Percentiles rank a stretch among this genome's conserved stretches.
Evolutionary conservation across 2,888 invertebrate species (phyloP).

Genomic region (Drosophila paucipuncta): DNA sequence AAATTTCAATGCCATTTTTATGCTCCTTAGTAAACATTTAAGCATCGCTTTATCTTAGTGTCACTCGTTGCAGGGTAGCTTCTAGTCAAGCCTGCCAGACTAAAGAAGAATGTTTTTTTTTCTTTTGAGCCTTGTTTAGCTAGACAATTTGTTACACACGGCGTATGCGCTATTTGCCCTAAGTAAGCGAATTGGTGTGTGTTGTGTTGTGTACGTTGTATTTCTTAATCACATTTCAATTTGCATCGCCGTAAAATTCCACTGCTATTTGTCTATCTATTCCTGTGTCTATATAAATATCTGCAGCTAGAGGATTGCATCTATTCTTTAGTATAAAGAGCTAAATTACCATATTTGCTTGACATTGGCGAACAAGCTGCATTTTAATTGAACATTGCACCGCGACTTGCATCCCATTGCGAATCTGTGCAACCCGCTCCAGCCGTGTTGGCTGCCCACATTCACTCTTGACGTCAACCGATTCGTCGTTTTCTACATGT

Average conservation of each 20-base stretch:
- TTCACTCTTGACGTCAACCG: slow-evolving; percentile 67
- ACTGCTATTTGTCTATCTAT: slow-evolving; percentile 9
- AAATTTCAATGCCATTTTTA: background rate
- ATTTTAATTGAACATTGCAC: slow-evolving; percentile 50
- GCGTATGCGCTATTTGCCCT: slow-evolving; percentile 64
- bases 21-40: background rate
- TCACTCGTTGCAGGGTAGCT: background rate
- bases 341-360: slow-evolving; percentile 37
- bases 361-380: slow-evolving; percentile 35
- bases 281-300: background rate
- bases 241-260: slow-evolving; percentile 48
- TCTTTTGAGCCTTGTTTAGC: slow-evolving; percentile 14
- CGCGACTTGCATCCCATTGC: slow-evolving; percentile 12
- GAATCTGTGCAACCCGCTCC: slow-evolving; percentile 1
- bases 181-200: slow-evolving; percentile 7
- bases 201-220: background rate
- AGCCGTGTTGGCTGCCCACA: slow-evolving; percentile 1
- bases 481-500: slow-evolving; percentile 42
- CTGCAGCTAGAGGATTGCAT: background rate
- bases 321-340: background rate
- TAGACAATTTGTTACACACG: slow-evolving; percentile 52
- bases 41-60: background rate
- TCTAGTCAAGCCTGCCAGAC: background rate
- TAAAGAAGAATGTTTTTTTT: background rate
- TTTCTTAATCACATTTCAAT: slow-evolving; percentile 31